Conservation (phyloP, 2,888 invertebrate genomes). For the Herminia tarsipennalis region DNA sequence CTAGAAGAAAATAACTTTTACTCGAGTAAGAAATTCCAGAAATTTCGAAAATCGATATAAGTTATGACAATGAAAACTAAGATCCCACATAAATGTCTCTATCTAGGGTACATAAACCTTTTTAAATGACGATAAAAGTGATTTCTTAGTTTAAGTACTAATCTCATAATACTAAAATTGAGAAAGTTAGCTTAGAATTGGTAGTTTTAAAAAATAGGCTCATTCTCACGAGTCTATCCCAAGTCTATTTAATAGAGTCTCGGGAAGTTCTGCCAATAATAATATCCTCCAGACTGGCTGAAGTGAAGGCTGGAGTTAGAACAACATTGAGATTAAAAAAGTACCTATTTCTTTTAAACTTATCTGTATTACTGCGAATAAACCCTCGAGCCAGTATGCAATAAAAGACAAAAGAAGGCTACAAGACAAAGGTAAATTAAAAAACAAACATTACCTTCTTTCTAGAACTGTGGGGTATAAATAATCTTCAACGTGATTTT, state of each 20-base stretch:
- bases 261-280: conserved; percentile 47
- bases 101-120: too few relatives aligned
- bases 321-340: conserved; percentile 65
- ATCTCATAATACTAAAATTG: too few relatives aligned
- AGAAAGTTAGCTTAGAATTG: conserved; percentile 33
- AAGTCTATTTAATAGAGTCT: conserved; percentile 39
- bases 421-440: conserved; percentile 68
- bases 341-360: conserved; percentile 61
- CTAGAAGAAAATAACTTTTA: too few relatives aligned
- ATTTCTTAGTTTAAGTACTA: too few relatives aligned
- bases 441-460: conserved; percentile 63
- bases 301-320: conserved; percentile 55
- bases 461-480: too few relatives aligned
- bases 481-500: conserved; percentile 60
- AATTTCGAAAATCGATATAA: too few relatives aligned
- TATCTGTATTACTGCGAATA: conserved; percentile 58
- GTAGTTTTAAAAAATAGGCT: conserved; percentile 47
- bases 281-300: conserved; percentile 46
- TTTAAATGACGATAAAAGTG: too few relatives aligned
- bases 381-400: conserved; percentile 50
- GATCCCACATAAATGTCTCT: too few relatives aligned
- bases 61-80: too few relatives aligned
- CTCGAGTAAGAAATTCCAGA: too few relatives aligned
- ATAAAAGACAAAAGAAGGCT: conserved; percentile 62
- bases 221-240: conserved; percentile 51